Percentiles rank a stretch among this genome's conserved stretches.
Conservation (phyloP, 2,113 vertebrate genomes). For the Rhinopomastus cyanomelas region DNA sequence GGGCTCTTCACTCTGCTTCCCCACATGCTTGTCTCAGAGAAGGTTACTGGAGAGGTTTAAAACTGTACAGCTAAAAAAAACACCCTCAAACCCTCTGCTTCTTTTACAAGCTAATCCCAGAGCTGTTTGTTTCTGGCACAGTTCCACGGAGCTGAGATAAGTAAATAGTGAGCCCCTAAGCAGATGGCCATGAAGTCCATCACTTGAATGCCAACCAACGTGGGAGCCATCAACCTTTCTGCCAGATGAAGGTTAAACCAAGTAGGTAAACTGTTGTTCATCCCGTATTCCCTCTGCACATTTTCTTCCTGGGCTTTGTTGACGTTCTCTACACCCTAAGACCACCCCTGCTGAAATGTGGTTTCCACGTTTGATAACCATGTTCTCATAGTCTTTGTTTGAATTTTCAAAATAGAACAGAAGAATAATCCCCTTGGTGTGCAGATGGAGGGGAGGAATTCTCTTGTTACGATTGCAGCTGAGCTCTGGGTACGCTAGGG, state of each 20-base stretch:
- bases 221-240: background rate
- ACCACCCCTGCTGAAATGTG: background rate
- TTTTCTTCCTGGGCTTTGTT: background rate
- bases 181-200: background rate
- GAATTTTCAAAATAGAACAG: too few species aligned
- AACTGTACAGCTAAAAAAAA: background rate
- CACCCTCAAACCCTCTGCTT: background rate
- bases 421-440: rapidly evolving
- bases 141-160: background rate
- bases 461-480: background rate
- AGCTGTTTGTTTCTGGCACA: background rate
- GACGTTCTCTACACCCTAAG: background rate
- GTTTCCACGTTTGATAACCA: rapidly evolving
- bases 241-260: background rate
- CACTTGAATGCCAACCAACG: background rate
- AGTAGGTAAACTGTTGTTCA: background rate
- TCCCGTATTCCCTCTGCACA: too few species aligned
- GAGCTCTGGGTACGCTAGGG: background rate
- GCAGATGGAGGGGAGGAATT: background rate
- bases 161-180: background rate
- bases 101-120: background rate
- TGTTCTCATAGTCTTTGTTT: background rate
- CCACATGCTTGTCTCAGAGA: background rate
- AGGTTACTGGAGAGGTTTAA: background rate
- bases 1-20: background rate